These are phyloP conservation scores for Ephestia elutella DNA, from an alignment of 1,140 invertebrate species.

Conservation along the genomic window DNA sequence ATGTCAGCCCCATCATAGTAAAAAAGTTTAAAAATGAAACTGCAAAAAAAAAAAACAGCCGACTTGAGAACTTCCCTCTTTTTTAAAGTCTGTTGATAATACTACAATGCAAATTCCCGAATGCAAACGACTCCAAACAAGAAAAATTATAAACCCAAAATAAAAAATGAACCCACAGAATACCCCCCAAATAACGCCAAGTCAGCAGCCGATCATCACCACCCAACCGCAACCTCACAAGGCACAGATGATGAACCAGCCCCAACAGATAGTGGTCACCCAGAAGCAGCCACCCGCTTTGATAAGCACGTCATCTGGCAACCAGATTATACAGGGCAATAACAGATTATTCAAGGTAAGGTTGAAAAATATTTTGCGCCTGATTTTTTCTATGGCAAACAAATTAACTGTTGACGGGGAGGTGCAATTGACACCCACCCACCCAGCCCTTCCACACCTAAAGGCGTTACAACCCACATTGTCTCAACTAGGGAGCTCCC, in stretches of 20 bases:
- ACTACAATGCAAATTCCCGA: not conserved
- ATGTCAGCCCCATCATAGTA: no score
- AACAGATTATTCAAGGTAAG: conserved; percentile 23
- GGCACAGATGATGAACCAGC: conserved; percentile 59
- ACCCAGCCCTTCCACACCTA: no score
- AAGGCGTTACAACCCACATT: no score
- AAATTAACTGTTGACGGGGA: no score
- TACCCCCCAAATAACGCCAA: conserved; percentile 61
- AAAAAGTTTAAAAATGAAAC: no score
- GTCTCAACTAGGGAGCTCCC: no score
- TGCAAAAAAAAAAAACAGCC: no score
- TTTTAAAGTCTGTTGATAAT: no score
- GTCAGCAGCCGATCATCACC: conserved; percentile 71
- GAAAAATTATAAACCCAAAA: not conserved
- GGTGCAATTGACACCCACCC: no score
- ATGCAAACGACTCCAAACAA: not conserved
- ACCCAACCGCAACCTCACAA: conserved; percentile 68
- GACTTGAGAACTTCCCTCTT: no score
- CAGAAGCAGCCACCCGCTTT: conserved; percentile 58
- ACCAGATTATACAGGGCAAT: conserved; percentile 50
- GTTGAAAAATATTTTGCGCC: no score
- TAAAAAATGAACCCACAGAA: conserved; percentile 38
- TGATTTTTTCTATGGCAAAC: no score
- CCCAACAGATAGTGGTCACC: conserved; percentile 61
- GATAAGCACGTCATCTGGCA: conserved; percentile 47